Conservation (phyloP, 30 jellyfish, hydroid and myxozoan genomes). For the Sanderia malayensis region DNA sequence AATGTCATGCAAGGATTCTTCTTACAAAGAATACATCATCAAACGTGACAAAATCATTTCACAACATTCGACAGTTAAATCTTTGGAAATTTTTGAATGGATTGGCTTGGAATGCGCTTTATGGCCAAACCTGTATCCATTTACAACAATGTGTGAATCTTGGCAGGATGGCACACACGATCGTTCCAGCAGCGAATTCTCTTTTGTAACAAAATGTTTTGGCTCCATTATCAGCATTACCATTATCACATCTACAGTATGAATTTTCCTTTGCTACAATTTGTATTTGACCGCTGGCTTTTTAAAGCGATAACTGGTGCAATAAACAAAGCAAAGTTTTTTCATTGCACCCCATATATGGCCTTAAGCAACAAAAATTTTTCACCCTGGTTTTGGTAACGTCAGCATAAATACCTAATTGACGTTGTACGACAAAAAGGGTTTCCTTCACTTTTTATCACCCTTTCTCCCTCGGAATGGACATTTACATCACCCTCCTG, state of each 20-base stretch:
- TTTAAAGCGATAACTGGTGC: conserved; percentile 48
- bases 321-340: conserved; percentile 1
- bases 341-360: background rate
- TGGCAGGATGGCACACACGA: background rate
- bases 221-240: conserved; percentile 3
- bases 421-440: conserved; percentile 33
- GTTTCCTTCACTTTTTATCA: conserved; percentile 18
- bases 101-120: background rate
- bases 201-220: conserved; percentile 9
- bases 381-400: conserved; percentile 26
- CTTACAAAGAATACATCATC: too few relatives aligned
- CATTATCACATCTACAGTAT: too few relatives aligned
- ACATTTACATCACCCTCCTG: conserved; percentile 18
- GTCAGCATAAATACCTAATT: conserved; percentile 28
- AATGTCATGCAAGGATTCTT: too few relatives aligned
- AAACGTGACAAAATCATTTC: too few relatives aligned
- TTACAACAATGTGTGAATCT: background rate
- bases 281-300: conserved; percentile 33
- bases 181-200: background rate
- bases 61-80: too few relatives aligned
- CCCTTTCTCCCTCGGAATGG: conserved; percentile 25
- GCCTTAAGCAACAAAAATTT: conserved; percentile 19
- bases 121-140: background rate
- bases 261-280: conserved; percentile 20
- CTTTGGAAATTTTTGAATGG: background rate